Base-by-base conservation (phyloP, 2,797 vertebrate genomes). In the Lophius americanus region DNA sequence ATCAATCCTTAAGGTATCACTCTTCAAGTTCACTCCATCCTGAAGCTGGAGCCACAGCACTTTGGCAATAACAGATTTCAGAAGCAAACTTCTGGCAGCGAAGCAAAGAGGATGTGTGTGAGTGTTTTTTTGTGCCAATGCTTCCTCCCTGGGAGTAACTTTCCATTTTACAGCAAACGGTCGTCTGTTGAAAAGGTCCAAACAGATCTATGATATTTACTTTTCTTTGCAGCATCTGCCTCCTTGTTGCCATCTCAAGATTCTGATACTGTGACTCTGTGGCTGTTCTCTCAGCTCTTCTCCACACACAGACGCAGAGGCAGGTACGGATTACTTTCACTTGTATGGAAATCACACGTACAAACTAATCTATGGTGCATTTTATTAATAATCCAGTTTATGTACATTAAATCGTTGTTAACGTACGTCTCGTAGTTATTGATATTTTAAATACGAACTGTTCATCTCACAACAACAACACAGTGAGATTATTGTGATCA, bases 131-230 rank as follows among this genome's bases (percentile, higher is more conserved):
- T 54, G 58, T 3, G 23, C 48, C 39, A 37, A 69, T 65, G 67
- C 58, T 50, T 66, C 68, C 43, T 52, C 59, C 70, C 38, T 51
- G 14, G 33, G 51, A 82, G 64, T 36, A 49, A 66, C 70, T 83
- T 85, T 86, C 75, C 76, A 6, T 73, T 78, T 82, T 58, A 70
- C 36, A 57, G 51, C 64, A 35, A 67, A 51, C 43, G 36, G 38
- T 48, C 7, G 4, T 60, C 38, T 0, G 9, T 44, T 67, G 57
- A 78, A 85, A 83, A 48, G 69, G 51, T 48, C 74, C 52, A 77
- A 85, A 85, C 75, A 77, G 83, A 87, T 91, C 83, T 23, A 89
- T 87, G 70, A n/a, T 58, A 69, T 85, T 44, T 42, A 48, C 77
- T 54, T 74, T 69, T 72, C 47, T 52, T 38, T 63, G 33, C 63